Percentiles rank a stretch among this genome's conserved stretches.
phyloP scores from a whole-genome alignment of 2,888 invertebrate genomes.

The Erannis defoliaria region DNA sequence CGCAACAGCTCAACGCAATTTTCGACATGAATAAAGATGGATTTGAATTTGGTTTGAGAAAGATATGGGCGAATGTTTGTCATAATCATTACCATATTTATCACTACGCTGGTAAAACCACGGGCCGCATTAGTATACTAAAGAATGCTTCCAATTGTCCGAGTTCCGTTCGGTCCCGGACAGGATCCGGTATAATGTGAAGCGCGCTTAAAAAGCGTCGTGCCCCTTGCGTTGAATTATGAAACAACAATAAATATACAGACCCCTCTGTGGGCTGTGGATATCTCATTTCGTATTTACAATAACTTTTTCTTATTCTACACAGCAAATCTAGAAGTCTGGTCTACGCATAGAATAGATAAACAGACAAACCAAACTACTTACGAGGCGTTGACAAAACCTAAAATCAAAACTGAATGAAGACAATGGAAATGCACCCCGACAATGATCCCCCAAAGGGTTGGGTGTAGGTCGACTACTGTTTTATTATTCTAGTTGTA shows the following conservation, averaged over 20 bases:
- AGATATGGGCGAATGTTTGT: too few species aligned
- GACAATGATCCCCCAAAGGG: too few species aligned
- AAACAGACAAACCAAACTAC: slow-evolving; percentile 4
- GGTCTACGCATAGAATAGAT: background rate
- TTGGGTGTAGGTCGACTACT: too few species aligned
- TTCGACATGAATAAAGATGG: too few species aligned
- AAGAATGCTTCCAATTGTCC: background rate
- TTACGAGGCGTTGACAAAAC: background rate
- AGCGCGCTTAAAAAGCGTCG: slow-evolving; percentile 72
- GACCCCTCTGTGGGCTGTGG: slow-evolving; percentile 31
- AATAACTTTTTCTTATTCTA: slow-evolving; percentile 28
- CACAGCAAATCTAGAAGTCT: slow-evolving; percentile 15
- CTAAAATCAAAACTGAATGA: too few species aligned
- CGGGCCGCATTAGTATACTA: background rate
- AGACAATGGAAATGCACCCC: too few species aligned
- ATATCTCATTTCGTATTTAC: slow-evolving; percentile 21
- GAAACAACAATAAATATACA: slow-evolving; percentile 80
- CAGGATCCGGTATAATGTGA: slow-evolving; percentile 58
- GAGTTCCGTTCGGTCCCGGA: background rate
- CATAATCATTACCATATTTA: too few species aligned
- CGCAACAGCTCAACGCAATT: too few species aligned
- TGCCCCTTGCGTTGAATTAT: slow-evolving; percentile 76
- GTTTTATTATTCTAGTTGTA: too few species aligned
- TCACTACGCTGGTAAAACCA: too few species aligned
- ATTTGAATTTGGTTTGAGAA: too few species aligned